Percentiles rank a stretch among this genome's conserved stretches.
Conservation (phyloP, 2,888 invertebrate genomes). For the Aleiodes leptofemur region DNA sequence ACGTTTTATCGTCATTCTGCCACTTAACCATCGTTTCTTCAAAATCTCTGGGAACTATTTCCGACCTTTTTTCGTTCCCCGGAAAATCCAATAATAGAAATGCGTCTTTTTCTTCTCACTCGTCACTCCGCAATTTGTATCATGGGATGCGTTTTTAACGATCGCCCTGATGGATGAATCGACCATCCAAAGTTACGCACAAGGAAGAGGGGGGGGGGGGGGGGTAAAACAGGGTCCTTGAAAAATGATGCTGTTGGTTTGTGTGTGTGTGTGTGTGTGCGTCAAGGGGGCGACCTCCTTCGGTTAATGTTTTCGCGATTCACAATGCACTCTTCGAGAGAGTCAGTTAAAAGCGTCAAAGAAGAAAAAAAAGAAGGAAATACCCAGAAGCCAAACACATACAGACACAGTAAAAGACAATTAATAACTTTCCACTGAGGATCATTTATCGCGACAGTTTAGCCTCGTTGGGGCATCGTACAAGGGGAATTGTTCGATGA, state of each 20-base stretch:
- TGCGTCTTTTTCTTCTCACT: too few relatives aligned
- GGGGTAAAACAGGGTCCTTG: conserved; percentile 60
- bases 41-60: too few relatives aligned
- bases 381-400: conserved; percentile 63
- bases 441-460: conserved; percentile 76
- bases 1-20: too few relatives aligned
- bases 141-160: conserved; percentile 57
- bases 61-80: too few relatives aligned
- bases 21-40: too few relatives aligned
- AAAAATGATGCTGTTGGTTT: conserved; percentile 68
- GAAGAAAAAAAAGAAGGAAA: neutral
- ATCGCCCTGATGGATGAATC: conserved; percentile 56
- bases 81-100: too few relatives aligned
- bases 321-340: conserved; percentile 64
- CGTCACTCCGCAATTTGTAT: conserved; percentile 34
- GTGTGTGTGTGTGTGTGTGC: conserved; percentile 46
- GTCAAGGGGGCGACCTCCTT: conserved; percentile 61
- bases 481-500: conserved; percentile 39
- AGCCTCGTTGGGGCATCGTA: conserved; percentile 59
- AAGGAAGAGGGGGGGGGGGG: neutral
- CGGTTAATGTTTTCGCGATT: conserved; percentile 73
- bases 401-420: conserved; percentile 64
- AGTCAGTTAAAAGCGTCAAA: conserved; percentile 8
- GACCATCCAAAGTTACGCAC: neutral
- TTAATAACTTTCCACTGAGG: conserved; percentile 72